Base-by-base conservation (phyloP, 2,888 invertebrate genomes). In the Himalopsyche anomala region DNA sequence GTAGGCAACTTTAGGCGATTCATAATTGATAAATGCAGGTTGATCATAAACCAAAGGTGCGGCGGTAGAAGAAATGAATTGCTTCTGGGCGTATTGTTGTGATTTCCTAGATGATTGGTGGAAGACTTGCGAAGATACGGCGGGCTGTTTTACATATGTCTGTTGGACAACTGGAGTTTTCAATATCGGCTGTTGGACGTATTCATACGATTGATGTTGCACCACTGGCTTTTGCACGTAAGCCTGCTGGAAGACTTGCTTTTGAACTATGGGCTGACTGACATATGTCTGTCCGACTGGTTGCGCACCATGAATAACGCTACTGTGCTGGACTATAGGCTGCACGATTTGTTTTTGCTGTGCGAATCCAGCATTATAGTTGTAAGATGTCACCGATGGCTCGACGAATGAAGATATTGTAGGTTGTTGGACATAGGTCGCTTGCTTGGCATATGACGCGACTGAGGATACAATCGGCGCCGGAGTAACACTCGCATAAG, bases 51-150 rank as follows among this genome's bases (percentile, higher is more conserved):
- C 81, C 17, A 87, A n/a, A 17, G 87, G 87, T 69, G 83, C 81
- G 15, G 81, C 42, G 12, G 87, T 87, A 9, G 87, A 86, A 0
- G 86, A 87, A 69, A 85, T 80, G 79, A 87, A 87, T 62, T 90
- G 91, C 56, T 90, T 88, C 45, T 91, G 89, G 80, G 90, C 90
- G 86, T 91, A 89, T 81, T 88, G 89, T 5, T 91, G 90, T 28
- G 89, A 89, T 84, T 90, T 90, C 12, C 90, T 89, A 38, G 83
- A n/a, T 55, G 84, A 54, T 86, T 91, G 91, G 87, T 92, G 91
- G 89, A 91, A 92, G 8, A 90, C 90, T 90, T 93, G 93, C 87
- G 92, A 92, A 40, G 93, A 93, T 40, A 93, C 92, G 28, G 91
- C 89, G 88, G 93, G 92, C 19, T 87, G 74, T 19, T 62, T 82